Base-by-base conservation (phyloP, 2,888 invertebrate genomes). In the Ophioninae sp. region DNA sequence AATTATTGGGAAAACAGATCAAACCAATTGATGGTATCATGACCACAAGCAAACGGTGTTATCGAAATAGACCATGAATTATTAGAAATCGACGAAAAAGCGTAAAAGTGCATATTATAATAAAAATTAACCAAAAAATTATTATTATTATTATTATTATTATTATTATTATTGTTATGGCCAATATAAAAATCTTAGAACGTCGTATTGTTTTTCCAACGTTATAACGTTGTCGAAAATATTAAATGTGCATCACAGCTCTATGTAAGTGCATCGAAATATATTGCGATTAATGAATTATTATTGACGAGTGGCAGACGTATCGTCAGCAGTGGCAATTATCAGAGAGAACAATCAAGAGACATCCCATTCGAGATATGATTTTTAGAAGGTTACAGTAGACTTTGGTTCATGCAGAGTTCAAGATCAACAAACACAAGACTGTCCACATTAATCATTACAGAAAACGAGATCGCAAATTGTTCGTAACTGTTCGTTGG, bases 261-360 rank as follows among this genome's bases (percentile, higher is more conserved):
- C 44, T 80, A 50, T 73, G 64, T 67, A 80, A 44, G 79, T 83
- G 83, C 83, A 73, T 80, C 37, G 57, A 59, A 79, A 73, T 72
- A 56, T 30, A 62, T 30, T 59, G 62, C 17, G 56, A 77, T 10
- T n/a, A 67, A 79, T 65, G 75, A 70, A 59, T 56, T 62, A 41
- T 68, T 78, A 62, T 64, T 44, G 41, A 73, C 30, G 41, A 75
- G 75, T 67, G n/a, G 17, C 70, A 82, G 50, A 75, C 65, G 61
- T 41, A 50, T 44, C 56, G 79, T 56, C n/a, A 57, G 56, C 57
- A n/a, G 50, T 61, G 67, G 64, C 70, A 64, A 39, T 23, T n/a
- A 73, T 30, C 2, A 13, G 68, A 59, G 21, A 37, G 67, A 61
- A 7, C 17, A 17, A 65, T 41, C 21, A 5, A 79, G 50, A 65